Evolutionary conservation across 2,888 invertebrate species (phyloP).

Genomic region (Osedax frankpressi): DNA sequence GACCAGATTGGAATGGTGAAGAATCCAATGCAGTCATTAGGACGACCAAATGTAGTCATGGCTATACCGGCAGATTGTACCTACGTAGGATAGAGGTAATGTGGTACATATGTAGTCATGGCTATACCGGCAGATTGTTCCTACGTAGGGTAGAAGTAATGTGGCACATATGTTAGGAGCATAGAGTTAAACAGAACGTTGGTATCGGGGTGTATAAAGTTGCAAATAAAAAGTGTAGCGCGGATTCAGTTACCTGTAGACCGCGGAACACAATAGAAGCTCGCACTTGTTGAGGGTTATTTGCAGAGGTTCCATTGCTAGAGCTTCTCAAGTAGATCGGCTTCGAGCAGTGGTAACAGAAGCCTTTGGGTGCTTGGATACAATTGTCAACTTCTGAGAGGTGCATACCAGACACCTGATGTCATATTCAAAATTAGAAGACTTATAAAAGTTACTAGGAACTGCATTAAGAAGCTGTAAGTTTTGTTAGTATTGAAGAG

Average conservation of each 20-base stretch:
- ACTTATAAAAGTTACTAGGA: too few relatives aligned
- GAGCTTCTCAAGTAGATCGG: not conserved
- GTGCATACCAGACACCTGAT: too few relatives aligned
- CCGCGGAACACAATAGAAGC: not conserved
- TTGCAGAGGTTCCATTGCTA: not conserved
- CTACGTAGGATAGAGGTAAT: too few relatives aligned
- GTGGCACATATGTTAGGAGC: too few relatives aligned
- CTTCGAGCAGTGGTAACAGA: not conserved
- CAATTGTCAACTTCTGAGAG: too few relatives aligned
- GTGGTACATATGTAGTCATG: constrained; percentile 15
- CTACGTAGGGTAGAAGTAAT: too few relatives aligned
- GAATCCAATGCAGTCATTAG: constrained; percentile 73
- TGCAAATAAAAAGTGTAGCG: too few relatives aligned
- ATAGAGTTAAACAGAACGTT: too few relatives aligned
- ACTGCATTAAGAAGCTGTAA: too few relatives aligned
- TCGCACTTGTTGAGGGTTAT: not conserved
- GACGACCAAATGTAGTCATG: constrained; percentile 16
- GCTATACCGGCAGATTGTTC: constrained; percentile 5
- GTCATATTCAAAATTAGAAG: too few relatives aligned
- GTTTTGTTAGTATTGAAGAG: too few relatives aligned
- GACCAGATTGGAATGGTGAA: constrained; percentile 84
- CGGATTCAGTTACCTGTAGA: not conserved
- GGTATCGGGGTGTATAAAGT: too few relatives aligned
- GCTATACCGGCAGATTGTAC: constrained; percentile 7
- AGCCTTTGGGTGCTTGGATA: not conserved